phyloP scores from a whole-genome alignment of 2,888 invertebrate species.

The Thelaira solivaga region DNA sequence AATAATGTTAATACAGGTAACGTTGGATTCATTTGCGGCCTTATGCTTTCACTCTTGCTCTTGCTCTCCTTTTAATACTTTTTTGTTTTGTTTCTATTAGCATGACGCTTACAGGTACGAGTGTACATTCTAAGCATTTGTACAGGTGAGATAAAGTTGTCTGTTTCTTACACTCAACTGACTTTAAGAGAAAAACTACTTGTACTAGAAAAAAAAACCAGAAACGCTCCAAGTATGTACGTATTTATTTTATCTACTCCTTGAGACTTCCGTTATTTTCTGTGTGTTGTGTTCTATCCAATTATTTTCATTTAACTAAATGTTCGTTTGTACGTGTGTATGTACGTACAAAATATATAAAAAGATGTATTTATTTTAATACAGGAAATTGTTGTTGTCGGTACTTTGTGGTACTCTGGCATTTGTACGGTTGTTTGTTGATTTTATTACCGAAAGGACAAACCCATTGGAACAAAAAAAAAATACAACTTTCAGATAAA shows the following conservation, averaged over 20 bases:
- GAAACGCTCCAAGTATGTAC: background rate
- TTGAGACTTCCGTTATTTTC: constrained; percentile 43
- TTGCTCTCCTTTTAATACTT: no score
- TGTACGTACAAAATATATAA: background rate
- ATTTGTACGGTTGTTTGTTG: constrained; percentile 43
- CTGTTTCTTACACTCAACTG: constrained; percentile 1
- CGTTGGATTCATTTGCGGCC: background rate
- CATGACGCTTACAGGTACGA: background rate
- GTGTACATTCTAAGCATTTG: background rate
- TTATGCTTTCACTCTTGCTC: background rate
- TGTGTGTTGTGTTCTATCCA: constrained; percentile 10
- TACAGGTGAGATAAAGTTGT: constrained; percentile 35
- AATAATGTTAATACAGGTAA: constrained; percentile 20
- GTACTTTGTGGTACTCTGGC: constrained; percentile 55
- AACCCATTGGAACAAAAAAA: background rate
- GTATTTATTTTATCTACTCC: constrained; percentile 31
- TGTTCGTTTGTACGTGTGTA: background rate
- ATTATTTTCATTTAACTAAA: constrained; percentile 4
- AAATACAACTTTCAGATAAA: background rate
- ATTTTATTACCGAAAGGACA: constrained; percentile 28
- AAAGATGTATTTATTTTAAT: constrained; percentile 20
- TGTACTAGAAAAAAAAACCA: background rate
- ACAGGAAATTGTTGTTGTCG: constrained; percentile 30
- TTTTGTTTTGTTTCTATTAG: no score
- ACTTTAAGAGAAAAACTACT: background rate